A percentile compares a stretch with the other conserved stretches of the same genome.
Evolutionary conservation across 2,888 invertebrate species (phyloP).

Genomic region (Acleris cristana): DNA sequence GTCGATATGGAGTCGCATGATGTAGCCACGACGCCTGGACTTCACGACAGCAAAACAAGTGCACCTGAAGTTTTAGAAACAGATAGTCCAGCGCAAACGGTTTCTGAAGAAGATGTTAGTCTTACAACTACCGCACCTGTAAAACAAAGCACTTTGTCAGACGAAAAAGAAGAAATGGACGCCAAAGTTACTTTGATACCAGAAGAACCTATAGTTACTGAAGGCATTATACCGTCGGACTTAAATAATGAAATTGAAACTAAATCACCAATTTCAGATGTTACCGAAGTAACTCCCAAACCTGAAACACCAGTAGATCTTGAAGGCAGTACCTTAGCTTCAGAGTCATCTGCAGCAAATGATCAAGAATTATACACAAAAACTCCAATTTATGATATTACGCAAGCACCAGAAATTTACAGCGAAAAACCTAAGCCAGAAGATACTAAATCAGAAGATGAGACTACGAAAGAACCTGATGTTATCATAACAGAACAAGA

Average conservation of each 20-base stretch:
- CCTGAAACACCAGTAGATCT: constrained; percentile 9
- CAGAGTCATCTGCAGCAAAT: constrained; percentile 1
- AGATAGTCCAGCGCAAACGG: background rate
- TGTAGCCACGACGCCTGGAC: constrained; percentile 13
- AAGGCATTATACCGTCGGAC: background rate
- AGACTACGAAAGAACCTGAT: constrained; percentile 31
- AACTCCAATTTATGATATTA: constrained; percentile 15
- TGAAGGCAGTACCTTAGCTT: background rate
- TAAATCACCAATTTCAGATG: constrained; percentile 4
- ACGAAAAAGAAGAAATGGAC: constrained; percentile 27
- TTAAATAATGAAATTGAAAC: constrained; percentile 14
- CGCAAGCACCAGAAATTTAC: constrained; percentile 19
- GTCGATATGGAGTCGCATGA: constrained; percentile 1
- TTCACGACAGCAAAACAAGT: constrained; percentile 15
- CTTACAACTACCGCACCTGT: constrained; percentile 5
- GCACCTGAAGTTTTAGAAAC: constrained; percentile 2
- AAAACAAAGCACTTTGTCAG: constrained; percentile 16
- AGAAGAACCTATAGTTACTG: constrained; percentile 23
- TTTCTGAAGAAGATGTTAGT: background rate
- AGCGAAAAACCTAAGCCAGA: constrained; percentile 17
- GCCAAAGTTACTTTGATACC: constrained; percentile 15
- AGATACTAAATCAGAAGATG: constrained; percentile 21
- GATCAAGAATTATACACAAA: constrained; percentile 18
- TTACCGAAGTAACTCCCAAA: constrained; percentile 8
- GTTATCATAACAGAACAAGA: background rate